Evolutionary conservation across 2,888 invertebrate species (phyloP).

Genomic region (Andricus curvator): DNA sequence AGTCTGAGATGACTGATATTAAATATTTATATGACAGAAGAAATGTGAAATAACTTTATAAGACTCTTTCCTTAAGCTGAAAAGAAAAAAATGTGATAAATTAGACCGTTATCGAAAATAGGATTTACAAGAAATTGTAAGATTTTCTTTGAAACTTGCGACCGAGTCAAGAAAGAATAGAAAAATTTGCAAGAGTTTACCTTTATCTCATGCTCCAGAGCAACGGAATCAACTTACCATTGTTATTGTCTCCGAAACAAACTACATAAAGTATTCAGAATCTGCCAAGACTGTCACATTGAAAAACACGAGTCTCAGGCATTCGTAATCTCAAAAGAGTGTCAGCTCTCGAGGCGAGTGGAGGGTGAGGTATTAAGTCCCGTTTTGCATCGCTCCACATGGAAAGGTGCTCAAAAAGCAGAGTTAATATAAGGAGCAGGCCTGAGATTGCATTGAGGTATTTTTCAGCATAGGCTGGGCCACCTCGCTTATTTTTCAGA

Average conservation of each 20-base stretch:
- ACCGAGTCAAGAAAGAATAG: background rate
- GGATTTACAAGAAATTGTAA: background rate
- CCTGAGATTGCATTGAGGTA: no score
- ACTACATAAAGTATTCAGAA: conserved; percentile 12
- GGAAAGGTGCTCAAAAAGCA: background rate
- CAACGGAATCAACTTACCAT: conserved; percentile 18
- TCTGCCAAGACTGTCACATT: background rate
- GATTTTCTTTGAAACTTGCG: background rate
- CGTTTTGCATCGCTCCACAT: background rate
- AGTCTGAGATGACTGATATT: no score
- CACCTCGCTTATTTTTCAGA: no score
- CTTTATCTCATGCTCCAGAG: conserved; percentile 27
- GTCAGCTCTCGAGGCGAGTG: background rate
- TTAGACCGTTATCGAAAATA: background rate
- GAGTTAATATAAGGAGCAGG: background rate
- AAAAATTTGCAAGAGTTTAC: conserved; percentile 25
- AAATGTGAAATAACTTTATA: background rate
- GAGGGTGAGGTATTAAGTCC: conserved; percentile 2
- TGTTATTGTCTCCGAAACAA: conserved; percentile 26
- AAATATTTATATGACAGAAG: background rate
- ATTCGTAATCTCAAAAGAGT: conserved; percentile 18
- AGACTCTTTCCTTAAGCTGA: background rate
- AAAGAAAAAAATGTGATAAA: background rate
- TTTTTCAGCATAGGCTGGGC: no score
- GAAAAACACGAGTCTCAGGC: background rate